Conservation (phyloP, 2,888 invertebrate species). For the Eupelmus urozonus region DNA sequence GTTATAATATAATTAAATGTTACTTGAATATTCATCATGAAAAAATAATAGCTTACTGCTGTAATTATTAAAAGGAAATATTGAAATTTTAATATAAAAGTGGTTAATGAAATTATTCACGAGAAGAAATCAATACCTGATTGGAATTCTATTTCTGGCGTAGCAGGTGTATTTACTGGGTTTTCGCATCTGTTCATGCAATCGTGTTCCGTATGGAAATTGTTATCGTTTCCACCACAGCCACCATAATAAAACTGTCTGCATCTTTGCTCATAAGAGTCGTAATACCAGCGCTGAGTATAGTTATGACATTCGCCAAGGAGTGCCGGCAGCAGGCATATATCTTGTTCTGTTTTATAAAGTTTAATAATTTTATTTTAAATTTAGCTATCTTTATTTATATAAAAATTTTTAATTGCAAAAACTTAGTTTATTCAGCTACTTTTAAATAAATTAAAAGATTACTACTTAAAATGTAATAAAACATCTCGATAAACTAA, state of each 20-base stretch:
- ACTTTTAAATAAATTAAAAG: no score
- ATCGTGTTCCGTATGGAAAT: constrained; percentile 84
- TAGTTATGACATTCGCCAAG: constrained; percentile 89
- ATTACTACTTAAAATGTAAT: no score
- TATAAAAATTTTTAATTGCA: no score
- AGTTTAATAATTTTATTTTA: not conserved
- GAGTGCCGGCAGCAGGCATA: constrained; percentile 87
- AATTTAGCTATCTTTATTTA: no score
- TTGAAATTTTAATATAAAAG: not conserved
- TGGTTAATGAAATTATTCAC: constrained; percentile 1
- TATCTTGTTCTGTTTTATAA: constrained; percentile 80
- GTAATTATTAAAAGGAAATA: no score
- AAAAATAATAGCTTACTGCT: no score
- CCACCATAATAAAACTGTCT: constrained; percentile 92
- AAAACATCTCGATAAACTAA: no score
- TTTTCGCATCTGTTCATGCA: constrained; percentile 84
- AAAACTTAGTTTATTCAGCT: no score
- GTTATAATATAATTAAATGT: no score
- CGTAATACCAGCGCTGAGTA: constrained; percentile 89
- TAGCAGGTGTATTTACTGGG: constrained; percentile 76
- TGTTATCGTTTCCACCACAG: constrained; percentile 94
- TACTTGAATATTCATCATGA: no score
- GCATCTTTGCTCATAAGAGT: constrained; percentile 86
- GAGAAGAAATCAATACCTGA: constrained; percentile 66
- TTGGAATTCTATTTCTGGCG: constrained; percentile 69